Evolutionary conservation across 92 coral and sea anemone genomes (phyloP), one percentile per base, ranked within the genome.

Genomic region (Bergia puertoricense): DNA sequence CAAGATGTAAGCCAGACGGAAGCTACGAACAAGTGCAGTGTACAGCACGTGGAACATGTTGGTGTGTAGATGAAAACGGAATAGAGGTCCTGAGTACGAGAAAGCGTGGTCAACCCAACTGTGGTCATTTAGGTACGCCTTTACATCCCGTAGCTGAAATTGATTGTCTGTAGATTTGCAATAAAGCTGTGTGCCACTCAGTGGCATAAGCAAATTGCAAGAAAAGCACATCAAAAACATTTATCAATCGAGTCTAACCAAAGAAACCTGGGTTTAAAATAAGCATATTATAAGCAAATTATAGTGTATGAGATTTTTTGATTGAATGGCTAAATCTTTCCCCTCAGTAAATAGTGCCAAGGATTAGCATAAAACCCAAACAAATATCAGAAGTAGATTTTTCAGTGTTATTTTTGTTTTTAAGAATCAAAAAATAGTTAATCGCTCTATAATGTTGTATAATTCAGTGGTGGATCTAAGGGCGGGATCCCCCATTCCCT

Each of bases 31-130:
- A 69, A 54, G 94, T 91, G 51, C 99, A 97, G 91, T 97, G 99
- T 77, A 41, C 88, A 14, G 40, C 7, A 16, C 39, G 15, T 36
- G 89, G 89, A 59, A 86, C 80, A 76, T 96, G 99, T 75, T 96
- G 99, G 99, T 96, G 99, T 82, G 93, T 96, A 62, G 95, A 95
- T 82, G 80, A 68, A 39, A 91, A 94, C 81, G 99, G 99, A 38
- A 91, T 88, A 46, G 98, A 95, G 87, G 74, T 95, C 46, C 88
- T 91, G 51, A 98, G 99, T 22, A 91, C 99, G 15, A 91, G 96
- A 74, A 93, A 78, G 65, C 66, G 67, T 9, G 98, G 98, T 23
- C 87, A 77, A 37, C 96, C 96, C 57, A 82, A 79, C 0, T 95
- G 98, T 76, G 86, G 81, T 39, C 83, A 89, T 0, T 86, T 91